These are phyloP conservation scores for Anarhynchus alexandrinus DNA, from an alignment of 2,113 vertebrate genomes.

Conservation along the genomic window DNA sequence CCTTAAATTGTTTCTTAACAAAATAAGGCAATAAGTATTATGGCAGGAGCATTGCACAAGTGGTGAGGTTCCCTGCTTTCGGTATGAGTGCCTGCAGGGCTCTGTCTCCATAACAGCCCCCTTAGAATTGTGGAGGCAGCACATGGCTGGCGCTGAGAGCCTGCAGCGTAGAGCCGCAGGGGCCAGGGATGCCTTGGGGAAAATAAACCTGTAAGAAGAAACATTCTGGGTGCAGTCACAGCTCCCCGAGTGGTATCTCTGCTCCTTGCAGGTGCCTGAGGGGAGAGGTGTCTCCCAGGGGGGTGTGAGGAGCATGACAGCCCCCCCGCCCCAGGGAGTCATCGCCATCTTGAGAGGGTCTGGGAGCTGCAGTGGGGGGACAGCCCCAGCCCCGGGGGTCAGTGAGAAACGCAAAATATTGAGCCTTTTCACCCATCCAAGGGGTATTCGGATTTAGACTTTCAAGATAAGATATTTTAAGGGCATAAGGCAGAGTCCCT, in stretches of 20 bases:
- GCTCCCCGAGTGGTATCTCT: not conserved
- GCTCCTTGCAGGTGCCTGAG: not conserved
- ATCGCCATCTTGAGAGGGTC: not conserved
- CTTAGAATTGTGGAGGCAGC: accelerated
- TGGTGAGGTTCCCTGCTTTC: not conserved
- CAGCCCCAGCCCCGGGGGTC: not conserved
- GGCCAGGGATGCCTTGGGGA: not conserved
- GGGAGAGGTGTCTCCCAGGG: not conserved
- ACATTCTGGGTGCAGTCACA: not conserved
- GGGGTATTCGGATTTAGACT: not conserved
- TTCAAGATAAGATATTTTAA: not conserved
- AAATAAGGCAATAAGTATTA: not conserved
- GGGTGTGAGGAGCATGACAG: accelerated
- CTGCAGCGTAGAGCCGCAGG: accelerated
- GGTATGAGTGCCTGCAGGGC: not conserved
- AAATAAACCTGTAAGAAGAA: not conserved
- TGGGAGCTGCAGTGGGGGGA: accelerated
- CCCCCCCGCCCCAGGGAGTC: no score
- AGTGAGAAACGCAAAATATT: not conserved
- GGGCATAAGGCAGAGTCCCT: not conserved
- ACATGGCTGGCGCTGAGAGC: accelerated
- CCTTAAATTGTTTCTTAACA: not conserved
- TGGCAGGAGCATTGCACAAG: not conserved
- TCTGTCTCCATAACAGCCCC: accelerated
- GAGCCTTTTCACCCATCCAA: not conserved